Conservation (phyloP, 2,888 invertebrate genomes). For the Scaptomyza reducta region DNA sequence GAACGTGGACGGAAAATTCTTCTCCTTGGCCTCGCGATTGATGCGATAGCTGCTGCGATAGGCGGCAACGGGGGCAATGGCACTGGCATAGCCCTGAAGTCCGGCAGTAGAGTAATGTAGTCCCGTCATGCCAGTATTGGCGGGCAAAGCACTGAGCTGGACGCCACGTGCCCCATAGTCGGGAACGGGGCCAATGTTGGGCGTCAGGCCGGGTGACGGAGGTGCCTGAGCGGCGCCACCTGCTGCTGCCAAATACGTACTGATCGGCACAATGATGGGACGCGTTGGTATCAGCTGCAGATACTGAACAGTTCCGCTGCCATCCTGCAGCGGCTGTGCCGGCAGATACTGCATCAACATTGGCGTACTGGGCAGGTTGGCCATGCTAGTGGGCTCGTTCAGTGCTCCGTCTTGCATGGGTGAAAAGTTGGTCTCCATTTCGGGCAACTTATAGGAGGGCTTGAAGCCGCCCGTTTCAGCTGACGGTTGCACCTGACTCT, state of each 20-base stretch:
- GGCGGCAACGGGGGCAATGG: conserved; percentile 45
- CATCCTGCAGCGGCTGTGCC: conserved; percentile 72
- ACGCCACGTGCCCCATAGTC: conserved; percentile 64
- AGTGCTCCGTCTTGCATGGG: conserved; percentile 71
- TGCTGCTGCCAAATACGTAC: conserved; percentile 69
- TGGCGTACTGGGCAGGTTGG: conserved; percentile 71
- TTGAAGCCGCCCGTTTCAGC: conserved; percentile 63
- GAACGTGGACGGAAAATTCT: conserved; percentile 62
- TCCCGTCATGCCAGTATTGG: conserved; percentile 44
- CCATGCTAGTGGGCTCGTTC: conserved; percentile 39
- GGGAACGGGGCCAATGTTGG: conserved; percentile 27
- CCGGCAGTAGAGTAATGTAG: conserved; percentile 62
- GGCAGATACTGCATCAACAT: conserved; percentile 84
- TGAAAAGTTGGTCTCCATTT: conserved; percentile 81
- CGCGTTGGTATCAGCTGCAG: conserved; percentile 83
- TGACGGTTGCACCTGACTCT: conserved; percentile 20
- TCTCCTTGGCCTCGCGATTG: conserved; percentile 81
- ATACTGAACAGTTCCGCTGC: conserved; percentile 81
- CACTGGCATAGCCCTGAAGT: conserved; percentile 69
- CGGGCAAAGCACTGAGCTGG: conserved; percentile 55
- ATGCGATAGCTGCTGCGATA: conserved; percentile 79
- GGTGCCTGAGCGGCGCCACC: conserved; percentile 10
- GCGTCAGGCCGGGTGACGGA: conserved; percentile 24
- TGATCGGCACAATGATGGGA: conserved; percentile 83
- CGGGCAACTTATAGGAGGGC: conserved; percentile 80